These are phyloP conservation scores for Drosophila jambulina DNA, from an alignment of 1,140 invertebrate genomes.

Conservation along the genomic window DNA sequence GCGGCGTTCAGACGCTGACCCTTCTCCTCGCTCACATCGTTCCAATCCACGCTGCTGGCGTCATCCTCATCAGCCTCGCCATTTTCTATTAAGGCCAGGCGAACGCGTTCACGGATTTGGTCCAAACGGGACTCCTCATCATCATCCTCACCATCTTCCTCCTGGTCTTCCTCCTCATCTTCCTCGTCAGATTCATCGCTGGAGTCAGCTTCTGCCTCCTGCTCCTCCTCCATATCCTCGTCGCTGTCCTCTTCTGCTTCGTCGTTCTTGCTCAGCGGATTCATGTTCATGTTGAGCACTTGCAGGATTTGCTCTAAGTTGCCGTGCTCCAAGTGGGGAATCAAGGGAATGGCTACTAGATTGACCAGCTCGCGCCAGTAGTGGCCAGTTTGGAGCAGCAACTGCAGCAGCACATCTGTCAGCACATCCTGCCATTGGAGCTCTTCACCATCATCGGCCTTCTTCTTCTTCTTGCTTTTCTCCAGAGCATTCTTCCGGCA, in stretches of 20 bases:
- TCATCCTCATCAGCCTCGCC: constrained; percentile 22
- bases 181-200: constrained; percentile 23
- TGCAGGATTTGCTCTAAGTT: constrained; percentile 56
- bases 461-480: constrained; percentile 4
- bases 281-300: constrained; percentile 50
- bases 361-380: constrained; percentile 58
- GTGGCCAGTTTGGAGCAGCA: constrained; percentile 56
- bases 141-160: constrained; percentile 1
- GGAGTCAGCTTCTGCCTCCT: background rate
- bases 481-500: constrained; percentile 51
- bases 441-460: background rate
- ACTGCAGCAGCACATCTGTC: constrained; percentile 55
- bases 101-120: constrained; percentile 58
- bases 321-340: constrained; percentile 31
- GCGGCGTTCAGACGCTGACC: constrained; percentile 90
- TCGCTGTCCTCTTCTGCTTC: constrained; percentile 29
- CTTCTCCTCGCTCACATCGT: constrained; percentile 91
- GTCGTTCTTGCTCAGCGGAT: constrained; percentile 44
- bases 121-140: constrained; percentile 35
- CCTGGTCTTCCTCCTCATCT: constrained; percentile 14
- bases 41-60: constrained; percentile 89
- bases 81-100: constrained; percentile 39
- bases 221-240: constrained; percentile 21
- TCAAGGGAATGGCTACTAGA: constrained; percentile 18
- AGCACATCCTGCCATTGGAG: constrained; percentile 62